phyloP scores from a whole-genome alignment of 1,140 invertebrate species.

The Pseudomyrmex sp. region DNA sequence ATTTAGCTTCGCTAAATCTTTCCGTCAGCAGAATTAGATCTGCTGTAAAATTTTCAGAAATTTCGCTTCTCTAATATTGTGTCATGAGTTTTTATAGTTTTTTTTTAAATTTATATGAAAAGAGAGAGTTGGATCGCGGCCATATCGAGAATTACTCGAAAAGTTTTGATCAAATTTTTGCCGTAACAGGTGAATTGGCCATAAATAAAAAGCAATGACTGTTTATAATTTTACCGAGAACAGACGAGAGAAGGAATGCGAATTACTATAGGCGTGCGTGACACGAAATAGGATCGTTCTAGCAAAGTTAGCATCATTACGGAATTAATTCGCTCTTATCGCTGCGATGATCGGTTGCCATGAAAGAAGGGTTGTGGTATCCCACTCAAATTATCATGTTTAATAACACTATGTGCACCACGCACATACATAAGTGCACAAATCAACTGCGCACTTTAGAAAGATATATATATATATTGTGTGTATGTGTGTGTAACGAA shows the following conservation, averaged over 20 bases:
- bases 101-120: background rate
- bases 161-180: slow-evolving; percentile 35
- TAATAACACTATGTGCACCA: slow-evolving; percentile 47
- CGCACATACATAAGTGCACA: slow-evolving; percentile 44
- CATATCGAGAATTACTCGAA: background rate
- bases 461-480: too few species aligned
- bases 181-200: background rate
- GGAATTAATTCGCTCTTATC: slow-evolving; percentile 59
- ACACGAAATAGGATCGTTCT: slow-evolving; percentile 31
- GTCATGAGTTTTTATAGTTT: background rate
- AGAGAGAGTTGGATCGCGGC: background rate
- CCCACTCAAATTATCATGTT: slow-evolving; percentile 53
- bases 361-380: slow-evolving; percentile 43
- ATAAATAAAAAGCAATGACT: background rate
- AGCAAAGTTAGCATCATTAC: slow-evolving; percentile 49
- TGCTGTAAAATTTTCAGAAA: background rate
- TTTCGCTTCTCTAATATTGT: too few species aligned
- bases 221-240: slow-evolving; percentile 13
- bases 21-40: background rate
- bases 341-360: slow-evolving; percentile 38
- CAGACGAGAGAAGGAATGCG: slow-evolving; percentile 17
- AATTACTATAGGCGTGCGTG: slow-evolving; percentile 38
- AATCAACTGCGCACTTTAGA: slow-evolving; percentile 12
- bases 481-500: background rate
- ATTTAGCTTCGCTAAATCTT: background rate